phyloP scores from a whole-genome alignment of 2,797 vertebrate genomes.

The Tiaroga cobitis region DNA sequence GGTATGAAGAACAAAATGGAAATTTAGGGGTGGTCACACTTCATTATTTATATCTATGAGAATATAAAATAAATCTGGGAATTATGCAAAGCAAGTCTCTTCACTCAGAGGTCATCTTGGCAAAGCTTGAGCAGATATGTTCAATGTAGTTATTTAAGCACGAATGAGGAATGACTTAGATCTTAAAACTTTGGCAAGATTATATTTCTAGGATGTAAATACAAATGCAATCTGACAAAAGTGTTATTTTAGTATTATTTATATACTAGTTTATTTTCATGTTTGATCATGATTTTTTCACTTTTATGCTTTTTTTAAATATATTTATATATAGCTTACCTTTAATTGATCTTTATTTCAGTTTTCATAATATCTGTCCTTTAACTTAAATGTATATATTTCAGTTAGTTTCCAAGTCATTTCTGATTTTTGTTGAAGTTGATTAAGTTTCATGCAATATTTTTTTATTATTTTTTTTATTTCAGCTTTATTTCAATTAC shows the following conservation, averaged over 20 bases:
- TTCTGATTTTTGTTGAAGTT: too few species aligned
- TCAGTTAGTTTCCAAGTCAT: too few species aligned
- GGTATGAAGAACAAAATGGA: conserved; percentile 1
- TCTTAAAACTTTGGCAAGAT: background rate
- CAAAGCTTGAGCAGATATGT: background rate
- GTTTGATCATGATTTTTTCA: background rate
- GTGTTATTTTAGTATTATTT: background rate
- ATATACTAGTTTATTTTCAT: background rate
- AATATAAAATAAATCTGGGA: conserved; percentile 57
- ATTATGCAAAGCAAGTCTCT: conserved; percentile 37
- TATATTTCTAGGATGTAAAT: background rate
- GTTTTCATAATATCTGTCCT: background rate
- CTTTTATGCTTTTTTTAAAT: background rate
- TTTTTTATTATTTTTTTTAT: background rate
- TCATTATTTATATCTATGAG: conserved; percentile 64
- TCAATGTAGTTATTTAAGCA: background rate
- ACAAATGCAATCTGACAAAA: background rate
- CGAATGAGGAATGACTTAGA: background rate
- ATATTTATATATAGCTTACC: too few species aligned
- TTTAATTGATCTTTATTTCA: background rate
- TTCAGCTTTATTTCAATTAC: background rate
- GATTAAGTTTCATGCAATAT: background rate
- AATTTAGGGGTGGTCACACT: background rate
- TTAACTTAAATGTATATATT: too few species aligned
- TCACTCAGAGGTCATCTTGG: conserved; percentile 1